These are phyloP conservation scores for Lichenostomus cassidix DNA, from an alignment of 2,113 vertebrate genomes.

Conservation along the genomic window DNA sequence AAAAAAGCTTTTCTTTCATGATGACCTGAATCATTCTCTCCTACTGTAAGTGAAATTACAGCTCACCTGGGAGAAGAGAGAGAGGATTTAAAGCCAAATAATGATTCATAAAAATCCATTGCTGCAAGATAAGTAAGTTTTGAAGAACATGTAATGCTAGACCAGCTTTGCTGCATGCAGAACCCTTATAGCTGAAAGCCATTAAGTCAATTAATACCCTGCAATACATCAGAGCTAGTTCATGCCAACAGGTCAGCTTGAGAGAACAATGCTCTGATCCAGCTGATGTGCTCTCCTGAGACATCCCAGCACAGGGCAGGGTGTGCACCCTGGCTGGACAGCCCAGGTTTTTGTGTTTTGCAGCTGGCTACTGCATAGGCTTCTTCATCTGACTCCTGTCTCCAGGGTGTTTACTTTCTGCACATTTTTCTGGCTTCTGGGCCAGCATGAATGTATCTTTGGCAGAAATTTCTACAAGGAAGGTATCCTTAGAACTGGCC, in stretches of 20 bases:
- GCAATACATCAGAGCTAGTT: background rate
- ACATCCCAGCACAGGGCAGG: background rate
- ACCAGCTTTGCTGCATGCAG: background rate
- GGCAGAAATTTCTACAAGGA: background rate
- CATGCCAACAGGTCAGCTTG: background rate
- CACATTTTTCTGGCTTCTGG: background rate
- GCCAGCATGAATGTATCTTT: background rate
- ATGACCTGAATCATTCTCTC: conserved; percentile 14
- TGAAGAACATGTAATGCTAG: background rate
- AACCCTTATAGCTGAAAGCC: conserved; percentile 17
- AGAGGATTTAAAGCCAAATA: conserved; percentile 1
- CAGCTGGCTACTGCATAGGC: background rate
- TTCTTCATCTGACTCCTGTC: background rate
- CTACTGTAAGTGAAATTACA: conserved; percentile 8
- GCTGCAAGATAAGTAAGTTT: conserved; percentile 39
- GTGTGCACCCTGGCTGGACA: background rate
- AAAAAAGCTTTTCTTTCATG: background rate
- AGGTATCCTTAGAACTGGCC: background rate
- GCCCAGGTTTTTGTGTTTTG: background rate
- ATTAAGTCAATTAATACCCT: conserved; percentile 42
- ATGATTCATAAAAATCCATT: conserved; percentile 29
- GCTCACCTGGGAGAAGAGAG: conserved; percentile 24
- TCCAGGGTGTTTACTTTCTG: background rate
- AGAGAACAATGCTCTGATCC: background rate
- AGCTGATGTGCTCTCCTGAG: background rate